Percentiles rank a stretch among this genome's conserved stretches.
These are phyloP conservation scores for Graptemys geographica DNA, from an alignment of 2,797 vertebrate species.

Conservation along the genomic window DNA sequence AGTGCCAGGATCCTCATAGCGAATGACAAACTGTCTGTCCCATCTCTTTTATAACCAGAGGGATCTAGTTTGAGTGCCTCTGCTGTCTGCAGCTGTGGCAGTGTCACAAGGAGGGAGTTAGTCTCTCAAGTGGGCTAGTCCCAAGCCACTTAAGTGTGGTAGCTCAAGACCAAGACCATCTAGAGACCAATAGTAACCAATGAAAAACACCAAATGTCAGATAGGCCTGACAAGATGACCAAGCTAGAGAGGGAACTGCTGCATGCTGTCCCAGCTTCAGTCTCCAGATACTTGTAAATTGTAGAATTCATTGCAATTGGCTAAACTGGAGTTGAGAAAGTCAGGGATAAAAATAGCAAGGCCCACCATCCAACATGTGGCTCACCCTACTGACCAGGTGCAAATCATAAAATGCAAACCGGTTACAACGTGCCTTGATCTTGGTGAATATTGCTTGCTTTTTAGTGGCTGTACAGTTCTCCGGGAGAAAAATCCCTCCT, in stretches of 20 bases:
- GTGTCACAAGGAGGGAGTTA: neutral
- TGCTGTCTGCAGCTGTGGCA: neutral
- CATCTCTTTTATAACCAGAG: neutral
- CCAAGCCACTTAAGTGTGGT: neutral
- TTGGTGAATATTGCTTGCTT: conserved; percentile 16
- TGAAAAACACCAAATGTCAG: neutral
- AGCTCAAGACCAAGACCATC: neutral
- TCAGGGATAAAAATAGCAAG: neutral
- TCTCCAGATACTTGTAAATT: neutral
- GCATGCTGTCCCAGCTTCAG: neutral
- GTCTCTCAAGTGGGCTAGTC: neutral
- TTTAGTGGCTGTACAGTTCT: conserved; percentile 20
- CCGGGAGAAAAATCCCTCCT: conserved; percentile 23
- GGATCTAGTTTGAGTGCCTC: neutral
- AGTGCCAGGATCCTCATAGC: conserved; percentile 28
- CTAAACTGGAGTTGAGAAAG: neutral
- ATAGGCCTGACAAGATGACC: neutral
- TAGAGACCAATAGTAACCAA: neutral
- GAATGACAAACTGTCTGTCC: neutral
- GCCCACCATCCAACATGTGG: neutral
- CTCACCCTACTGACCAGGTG: neutral
- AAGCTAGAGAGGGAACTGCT: neutral
- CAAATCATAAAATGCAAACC: neutral
- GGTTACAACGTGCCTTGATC: neutral
- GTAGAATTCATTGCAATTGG: neutral